Base-by-base conservation (phyloP, 1,140 invertebrate genomes). In the Geopemphigus sp. region DNA sequence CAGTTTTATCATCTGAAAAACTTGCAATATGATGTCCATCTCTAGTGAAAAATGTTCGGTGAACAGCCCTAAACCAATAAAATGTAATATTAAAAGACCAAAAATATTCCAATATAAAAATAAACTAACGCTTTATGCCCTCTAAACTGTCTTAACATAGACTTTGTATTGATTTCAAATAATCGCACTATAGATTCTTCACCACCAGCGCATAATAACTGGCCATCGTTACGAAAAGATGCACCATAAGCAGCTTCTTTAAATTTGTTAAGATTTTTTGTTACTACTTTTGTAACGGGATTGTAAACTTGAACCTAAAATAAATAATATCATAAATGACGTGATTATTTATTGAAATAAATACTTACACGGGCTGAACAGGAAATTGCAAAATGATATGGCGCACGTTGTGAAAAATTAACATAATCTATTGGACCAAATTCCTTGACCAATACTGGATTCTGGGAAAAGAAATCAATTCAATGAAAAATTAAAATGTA, bases 1-100 rank as follows among this genome's bases (percentile, higher is more conserved):
- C 90, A n/a, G 91, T 89, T 86, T 95, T 96, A 85, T 99, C 97
- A 87, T 99, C 96, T 11, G 95, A 95, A 85, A 95, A 97, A 83
- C 95, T 96, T 10, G 93, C 88, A 47, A 98, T 88, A 80, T 93
- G 92, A 47, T 91, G 85, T 83, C 93, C 91, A 84, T 93, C 92
- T 50, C 89, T 87, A 19, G 94, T 90, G 83, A 98, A 98, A 84
- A 90, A 91, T 82, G 92, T 92, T 56, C 95, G 88, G 85, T 96
- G 95, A 1, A 96, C 93, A 14, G 91, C 84, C n/a, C 85, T 85
- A 76, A 86, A 88, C 82, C n/a, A 82, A 45, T 4, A 68, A 81
- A 59, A 80, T 29, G 11, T 19, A 47, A 66, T 5, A 45, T 24
- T 22, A 8, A 50, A 15, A 66, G 2, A 0, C 24, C 1, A n/a